Evolutionary conservation across 1,140 invertebrate genomes (phyloP), one percentile per base, ranked within the genome.

Genomic region (Drosophila mojavensis): DNA sequence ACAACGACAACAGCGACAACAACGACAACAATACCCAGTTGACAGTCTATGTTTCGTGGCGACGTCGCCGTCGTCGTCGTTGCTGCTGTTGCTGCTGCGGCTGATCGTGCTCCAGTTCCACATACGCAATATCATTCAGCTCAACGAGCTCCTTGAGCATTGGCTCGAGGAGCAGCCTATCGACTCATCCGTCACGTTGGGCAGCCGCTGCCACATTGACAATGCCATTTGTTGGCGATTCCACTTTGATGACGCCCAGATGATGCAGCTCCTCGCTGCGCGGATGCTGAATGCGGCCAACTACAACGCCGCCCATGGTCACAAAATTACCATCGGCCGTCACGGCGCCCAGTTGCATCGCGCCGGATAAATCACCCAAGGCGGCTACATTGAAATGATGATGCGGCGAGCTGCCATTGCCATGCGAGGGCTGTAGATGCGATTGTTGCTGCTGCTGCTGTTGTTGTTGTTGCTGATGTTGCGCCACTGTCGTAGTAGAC

Each of bases 271-370:
- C 83, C 53, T 91, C 89, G 48, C 79, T 51, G 0, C 78, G 70
- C 10, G 90, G 70, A 79, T 91, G 90, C 28, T 88, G 84, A 55
- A 91, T 85, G 11, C 90, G 86, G 24, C 90, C 90, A 20, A 91
- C 86, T 13, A 91, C 90, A 47, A 91, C 90, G 24, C 90, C 90
- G 61, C 90, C 90, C 90, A 91, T 91, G 53, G 90, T 91, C 28
- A 91, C 90, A 65, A 91, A 89, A 62, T 82, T 91, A 5, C 90
- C 90, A 60, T 91, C 90, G 54, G 90, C 86, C 4, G 90, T 91
- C 0, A 91, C 90, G 30, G 86, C 83, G 10, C 90, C 90, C 39
- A 91, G 53, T 51, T 91, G 74, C 79, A 91, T 91, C 1, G 85
- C 89, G 15, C 74, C 89, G 59, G 89, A 91, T 26, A 91, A 64